phyloP scores from a whole-genome alignment of 2,888 invertebrate genomes.

The Melanotus villosus region DNA sequence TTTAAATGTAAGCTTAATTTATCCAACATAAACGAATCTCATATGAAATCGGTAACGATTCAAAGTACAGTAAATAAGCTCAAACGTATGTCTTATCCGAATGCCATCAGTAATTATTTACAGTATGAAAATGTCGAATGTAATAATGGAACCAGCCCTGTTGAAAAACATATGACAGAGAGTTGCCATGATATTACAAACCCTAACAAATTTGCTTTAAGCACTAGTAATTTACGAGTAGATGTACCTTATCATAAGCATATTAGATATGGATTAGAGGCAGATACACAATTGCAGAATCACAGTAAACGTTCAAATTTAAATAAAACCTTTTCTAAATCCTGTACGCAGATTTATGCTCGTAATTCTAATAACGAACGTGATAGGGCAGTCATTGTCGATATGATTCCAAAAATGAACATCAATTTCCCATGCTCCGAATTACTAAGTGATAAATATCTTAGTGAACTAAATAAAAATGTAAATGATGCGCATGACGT shows the following conservation, averaged over 20 bases:
- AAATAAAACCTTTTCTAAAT: constrained; percentile 59
- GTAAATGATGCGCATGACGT: constrained; percentile 32
- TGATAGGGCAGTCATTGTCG: constrained; percentile 62
- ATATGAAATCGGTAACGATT: constrained; percentile 50
- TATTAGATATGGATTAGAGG: constrained; percentile 66
- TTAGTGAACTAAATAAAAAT: not conserved
- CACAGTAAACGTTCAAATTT: constrained; percentile 7
- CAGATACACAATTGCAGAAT: constrained; percentile 50
- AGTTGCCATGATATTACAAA: constrained; percentile 65
- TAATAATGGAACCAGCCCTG: constrained; percentile 50
- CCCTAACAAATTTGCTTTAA: constrained; percentile 57
- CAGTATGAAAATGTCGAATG: constrained; percentile 20
- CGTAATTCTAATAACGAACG: constrained; percentile 43
- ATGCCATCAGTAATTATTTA: constrained; percentile 5
- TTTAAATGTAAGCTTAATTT: constrained; percentile 21
- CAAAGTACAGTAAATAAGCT: constrained; percentile 59
- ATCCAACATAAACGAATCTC: constrained; percentile 54
- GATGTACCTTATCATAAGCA: constrained; percentile 68
- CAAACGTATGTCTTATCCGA: constrained; percentile 52
- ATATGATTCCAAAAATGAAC: constrained; percentile 61
- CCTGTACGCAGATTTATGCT: constrained; percentile 59
- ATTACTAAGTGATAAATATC: not conserved
- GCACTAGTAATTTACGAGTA: constrained; percentile 49
- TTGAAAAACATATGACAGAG: constrained; percentile 65
- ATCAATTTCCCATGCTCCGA: not conserved